A percentile compares a stretch with the other conserved stretches of the same genome.
Conservation (phyloP, 1,140 invertebrate genomes). For the Drosophila parvula region DNA sequence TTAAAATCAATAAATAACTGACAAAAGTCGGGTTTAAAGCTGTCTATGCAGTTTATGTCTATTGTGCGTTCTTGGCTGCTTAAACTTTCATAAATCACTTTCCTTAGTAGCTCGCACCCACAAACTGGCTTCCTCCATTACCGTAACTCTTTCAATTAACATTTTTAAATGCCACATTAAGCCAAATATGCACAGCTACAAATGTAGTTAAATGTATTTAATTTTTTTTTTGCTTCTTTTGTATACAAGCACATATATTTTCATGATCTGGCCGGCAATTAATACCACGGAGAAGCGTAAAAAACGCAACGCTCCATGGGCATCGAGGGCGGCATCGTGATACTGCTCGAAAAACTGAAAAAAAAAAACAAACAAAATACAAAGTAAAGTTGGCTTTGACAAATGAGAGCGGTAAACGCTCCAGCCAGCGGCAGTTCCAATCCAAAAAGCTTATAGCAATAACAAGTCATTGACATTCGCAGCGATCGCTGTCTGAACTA, state of each 20-base stretch:
- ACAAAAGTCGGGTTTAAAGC: background rate
- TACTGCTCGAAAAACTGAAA: background rate
- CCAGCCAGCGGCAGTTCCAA: constrained; percentile 42
- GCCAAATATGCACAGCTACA: constrained; percentile 44
- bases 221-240: constrained; percentile 12
- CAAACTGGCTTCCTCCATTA: constrained; percentile 24
- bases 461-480: constrained; percentile 75
- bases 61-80: background rate
- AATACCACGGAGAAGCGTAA: constrained; percentile 67
- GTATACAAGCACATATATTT: constrained; percentile 26
- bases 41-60: no score
- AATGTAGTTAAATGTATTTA: constrained; percentile 26
- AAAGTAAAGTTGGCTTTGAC: constrained; percentile 51
- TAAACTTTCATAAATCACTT: constrained; percentile 34
- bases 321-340: constrained; percentile 70
- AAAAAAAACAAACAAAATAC: background rate
- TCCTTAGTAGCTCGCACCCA: constrained; percentile 5
- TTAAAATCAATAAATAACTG: no score
- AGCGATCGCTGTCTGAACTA: constrained; percentile 62
- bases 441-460: constrained; percentile 33
- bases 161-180: constrained; percentile 70
- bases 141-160: constrained; percentile 54
- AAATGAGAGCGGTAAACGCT: constrained; percentile 70
- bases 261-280: constrained; percentile 66
- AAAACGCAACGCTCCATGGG: constrained; percentile 72